Conservation (phyloP, 2,113 vertebrate genomes). For the Gadus chalcogrammus region DNA sequence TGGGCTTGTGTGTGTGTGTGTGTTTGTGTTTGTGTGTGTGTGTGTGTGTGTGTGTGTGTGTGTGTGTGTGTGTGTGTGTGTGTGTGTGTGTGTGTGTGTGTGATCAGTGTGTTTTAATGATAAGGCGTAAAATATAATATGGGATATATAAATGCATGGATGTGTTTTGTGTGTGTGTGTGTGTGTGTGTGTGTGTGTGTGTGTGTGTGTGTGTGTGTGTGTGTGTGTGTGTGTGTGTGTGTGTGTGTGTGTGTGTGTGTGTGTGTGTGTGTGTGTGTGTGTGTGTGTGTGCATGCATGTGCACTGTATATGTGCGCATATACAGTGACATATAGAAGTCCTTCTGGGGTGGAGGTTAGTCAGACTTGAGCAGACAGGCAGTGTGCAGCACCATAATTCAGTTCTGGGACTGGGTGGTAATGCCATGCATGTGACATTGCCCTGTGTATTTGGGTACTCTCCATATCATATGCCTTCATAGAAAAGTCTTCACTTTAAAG, state of each 20-base stretch:
- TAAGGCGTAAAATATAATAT: too few species aligned
- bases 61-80: background rate
- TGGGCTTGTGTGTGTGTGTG: conserved; percentile 7
- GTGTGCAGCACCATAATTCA: background rate
- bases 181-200: too few species aligned
- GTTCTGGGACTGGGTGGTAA: background rate
- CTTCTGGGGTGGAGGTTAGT: too few species aligned
- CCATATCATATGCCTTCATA: background rate
- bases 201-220: too few species aligned
- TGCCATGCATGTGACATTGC: background rate
- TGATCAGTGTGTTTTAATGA: too few species aligned
- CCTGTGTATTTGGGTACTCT: background rate
- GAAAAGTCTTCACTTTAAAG: background rate
- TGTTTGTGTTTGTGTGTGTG: background rate
- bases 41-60: background rate
- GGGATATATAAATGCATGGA: too few species aligned
- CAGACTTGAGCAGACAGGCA: background rate
- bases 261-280: background rate
- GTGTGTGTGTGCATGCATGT: too few species aligned
- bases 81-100: background rate
- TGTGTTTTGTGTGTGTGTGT: too few species aligned
- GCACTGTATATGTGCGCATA: background rate
- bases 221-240: background rate
- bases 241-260: conserved; percentile 2
- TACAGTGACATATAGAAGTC: conserved; percentile 1